Base-by-base conservation (phyloP, 2,797 vertebrate genomes). In the Allobates femoralis region DNA sequence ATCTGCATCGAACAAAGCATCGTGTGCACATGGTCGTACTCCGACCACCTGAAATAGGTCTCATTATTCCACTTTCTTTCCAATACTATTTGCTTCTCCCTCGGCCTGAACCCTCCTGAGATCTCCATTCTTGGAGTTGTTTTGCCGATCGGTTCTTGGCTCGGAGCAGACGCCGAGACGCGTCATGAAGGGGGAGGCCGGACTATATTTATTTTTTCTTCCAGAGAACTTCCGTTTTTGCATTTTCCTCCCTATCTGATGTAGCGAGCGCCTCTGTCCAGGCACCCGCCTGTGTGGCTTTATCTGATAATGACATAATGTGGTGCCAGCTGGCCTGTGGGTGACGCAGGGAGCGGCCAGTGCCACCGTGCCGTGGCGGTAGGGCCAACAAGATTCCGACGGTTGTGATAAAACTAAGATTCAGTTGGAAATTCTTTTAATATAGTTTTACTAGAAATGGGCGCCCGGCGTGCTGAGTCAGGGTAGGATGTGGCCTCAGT, bases 251-350 rank as follows among this genome's bases (percentile, higher is more conserved):
- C 83, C 86, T 88, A 88, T 88, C 82, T 85, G 77, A 84, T 81
- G 82, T 56, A 34, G 37, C n/a, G 67, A 75, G 67, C 50, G 82
- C 83, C 86, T 85, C 81, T 83, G 74, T 76, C 86, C 69, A 58
- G 77, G 82, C 86, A 88, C 86, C 86, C 86, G 86, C 69, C 86
- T 75, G 83, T 26, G 69, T 19, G 82, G 75, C 86, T 84, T 85
- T 88, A 88, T 88, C 86, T 88, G 86, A 85, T 81, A 88, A 81
- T 85, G 86, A 85, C 77, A 80, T 87, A 87, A 87, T 84, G 82
- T 87, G 83, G 86, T 81, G 83, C 86, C 86, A 80, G 77, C 58
- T 81, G 86, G 86, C 77, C 77, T 67, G 77, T 18, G 21, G 56
- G 77, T 88, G 83, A 88, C 83, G 86, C 86, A 85, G 50, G 69